Conservation (phyloP, 2,888 invertebrate genomes). For the Luperina testacea region DNA sequence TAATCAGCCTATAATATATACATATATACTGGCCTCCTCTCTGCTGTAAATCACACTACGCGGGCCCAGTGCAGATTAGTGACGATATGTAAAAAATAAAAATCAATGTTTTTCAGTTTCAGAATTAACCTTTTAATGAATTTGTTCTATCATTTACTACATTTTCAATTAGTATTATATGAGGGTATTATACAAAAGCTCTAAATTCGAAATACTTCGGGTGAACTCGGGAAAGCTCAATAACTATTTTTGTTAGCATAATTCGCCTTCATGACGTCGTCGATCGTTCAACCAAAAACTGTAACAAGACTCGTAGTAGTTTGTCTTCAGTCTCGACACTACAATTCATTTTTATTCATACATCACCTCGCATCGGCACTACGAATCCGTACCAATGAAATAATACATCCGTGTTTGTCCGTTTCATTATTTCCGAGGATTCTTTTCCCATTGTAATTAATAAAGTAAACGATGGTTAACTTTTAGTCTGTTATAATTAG, state of each 20-base stretch:
- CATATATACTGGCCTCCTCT: not conserved
- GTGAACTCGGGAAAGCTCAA: constrained; percentile 24
- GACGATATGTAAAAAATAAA: not conserved
- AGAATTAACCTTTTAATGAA: not conserved
- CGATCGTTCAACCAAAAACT: constrained; percentile 68
- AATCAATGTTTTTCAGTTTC: not conserved
- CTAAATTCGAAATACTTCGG: constrained; percentile 27
- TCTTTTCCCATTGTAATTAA: constrained; percentile 50
- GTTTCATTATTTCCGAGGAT: constrained; percentile 46
- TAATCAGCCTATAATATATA: not conserved
- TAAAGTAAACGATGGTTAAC: constrained; percentile 56
- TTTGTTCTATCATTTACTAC: not conserved
- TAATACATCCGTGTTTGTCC: constrained; percentile 41
- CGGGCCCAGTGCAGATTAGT: not conserved
- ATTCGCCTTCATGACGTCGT: constrained; percentile 77
- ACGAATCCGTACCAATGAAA: constrained; percentile 29
- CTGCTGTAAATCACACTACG: not conserved
- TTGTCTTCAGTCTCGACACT: constrained; percentile 71
- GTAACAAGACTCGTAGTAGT: constrained; percentile 66
- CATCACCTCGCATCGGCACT: constrained; percentile 23
- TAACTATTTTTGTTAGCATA: constrained; percentile 72
- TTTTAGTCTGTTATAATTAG: constrained; percentile 60
- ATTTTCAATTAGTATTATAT: not conserved
- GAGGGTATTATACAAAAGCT: not conserved
- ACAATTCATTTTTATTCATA: constrained; percentile 70